phyloP scores from a whole-genome alignment of 2,113 vertebrate species.

The Pyxicephalus adspersus region DNA sequence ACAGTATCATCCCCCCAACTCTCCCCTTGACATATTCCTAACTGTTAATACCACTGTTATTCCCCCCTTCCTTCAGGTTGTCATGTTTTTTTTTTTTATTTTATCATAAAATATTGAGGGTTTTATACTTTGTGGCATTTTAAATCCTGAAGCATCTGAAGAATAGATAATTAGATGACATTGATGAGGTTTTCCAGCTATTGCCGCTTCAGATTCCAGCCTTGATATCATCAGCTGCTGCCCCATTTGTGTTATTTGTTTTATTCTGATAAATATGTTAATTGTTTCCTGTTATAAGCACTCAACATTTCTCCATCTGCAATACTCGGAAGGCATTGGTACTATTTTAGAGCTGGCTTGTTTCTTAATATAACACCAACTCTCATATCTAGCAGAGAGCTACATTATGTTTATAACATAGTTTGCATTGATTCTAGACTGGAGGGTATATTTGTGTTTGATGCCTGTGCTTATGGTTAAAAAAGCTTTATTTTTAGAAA shows the following conservation, averaged over 20 bases:
- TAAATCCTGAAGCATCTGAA: no score
- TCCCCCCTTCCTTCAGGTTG: no score
- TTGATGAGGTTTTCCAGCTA: not conserved
- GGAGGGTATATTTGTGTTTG: conserved; percentile 12
- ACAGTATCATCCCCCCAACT: no score
- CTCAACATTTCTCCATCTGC: conserved; percentile 29
- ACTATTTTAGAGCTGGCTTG: conserved; percentile 20
- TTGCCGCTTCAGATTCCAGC: not conserved
- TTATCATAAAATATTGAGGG: no score
- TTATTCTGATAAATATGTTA: conserved; percentile 11
- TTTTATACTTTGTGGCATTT: no score
- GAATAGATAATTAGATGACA: not conserved
- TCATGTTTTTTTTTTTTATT: no score
- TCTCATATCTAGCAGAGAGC: not conserved
- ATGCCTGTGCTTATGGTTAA: not conserved
- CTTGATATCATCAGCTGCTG: not conserved
- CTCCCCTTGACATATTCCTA: no score
- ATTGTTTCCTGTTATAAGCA: conserved; percentile 35
- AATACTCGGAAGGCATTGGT: not conserved
- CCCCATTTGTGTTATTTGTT: not conserved
- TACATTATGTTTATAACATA: conserved; percentile 23
- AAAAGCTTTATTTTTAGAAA: no score
- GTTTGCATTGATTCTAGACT: conserved; percentile 33
- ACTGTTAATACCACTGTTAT: no score
- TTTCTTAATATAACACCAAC: conserved; percentile 32